phyloP scores from a whole-genome alignment of 1,140 invertebrate genomes.

The Sminthurides bifidus region DNA sequence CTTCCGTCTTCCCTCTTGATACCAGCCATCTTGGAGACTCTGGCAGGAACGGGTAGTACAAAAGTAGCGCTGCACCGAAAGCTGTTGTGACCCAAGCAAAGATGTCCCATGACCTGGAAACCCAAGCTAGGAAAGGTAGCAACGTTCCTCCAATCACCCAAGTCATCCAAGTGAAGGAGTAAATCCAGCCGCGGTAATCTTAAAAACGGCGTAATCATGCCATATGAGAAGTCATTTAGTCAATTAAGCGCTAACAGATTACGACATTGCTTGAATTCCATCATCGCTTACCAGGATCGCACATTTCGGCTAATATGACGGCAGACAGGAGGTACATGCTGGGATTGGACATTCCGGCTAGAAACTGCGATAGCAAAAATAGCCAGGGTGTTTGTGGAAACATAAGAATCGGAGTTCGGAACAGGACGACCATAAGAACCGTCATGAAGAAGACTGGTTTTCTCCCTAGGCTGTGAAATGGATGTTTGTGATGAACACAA shows the following conservation, averaged over 20 bases:
- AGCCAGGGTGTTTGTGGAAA: neutral
- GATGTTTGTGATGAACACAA: no score
- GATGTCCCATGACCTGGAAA: no score
- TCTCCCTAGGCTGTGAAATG: slow-evolving; percentile 19
- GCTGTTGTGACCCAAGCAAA: no score
- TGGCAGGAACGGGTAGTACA: slow-evolving; percentile 23
- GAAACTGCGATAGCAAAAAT: slow-evolving; percentile 17
- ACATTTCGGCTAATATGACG: slow-evolving; percentile 25
- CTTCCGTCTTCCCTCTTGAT: slow-evolving; percentile 39
- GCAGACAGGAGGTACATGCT: slow-evolving; percentile 21
- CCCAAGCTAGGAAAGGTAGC: slow-evolving; percentile 7
- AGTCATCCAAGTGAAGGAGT: neutral
- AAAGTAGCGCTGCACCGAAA: no score
- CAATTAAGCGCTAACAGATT: no score
- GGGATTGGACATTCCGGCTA: slow-evolving; percentile 23
- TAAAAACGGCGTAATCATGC: no score
- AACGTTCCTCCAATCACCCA: slow-evolving; percentile 16
- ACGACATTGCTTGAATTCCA: no score
- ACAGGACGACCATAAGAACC: slow-evolving; percentile 20
- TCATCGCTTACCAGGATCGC: slow-evolving; percentile 24
- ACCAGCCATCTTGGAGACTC: slow-evolving; percentile 36
- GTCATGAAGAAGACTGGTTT: slow-evolving; percentile 28
- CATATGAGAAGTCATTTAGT: no score
- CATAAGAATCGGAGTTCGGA: slow-evolving; percentile 19
- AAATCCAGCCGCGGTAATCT: slow-evolving; percentile 24